A percentile compares a stretch with the other conserved stretches of the same genome.
phyloP scores from a whole-genome alignment of 2,888 invertebrate genomes.

The Stenotaenia linearis region DNA sequence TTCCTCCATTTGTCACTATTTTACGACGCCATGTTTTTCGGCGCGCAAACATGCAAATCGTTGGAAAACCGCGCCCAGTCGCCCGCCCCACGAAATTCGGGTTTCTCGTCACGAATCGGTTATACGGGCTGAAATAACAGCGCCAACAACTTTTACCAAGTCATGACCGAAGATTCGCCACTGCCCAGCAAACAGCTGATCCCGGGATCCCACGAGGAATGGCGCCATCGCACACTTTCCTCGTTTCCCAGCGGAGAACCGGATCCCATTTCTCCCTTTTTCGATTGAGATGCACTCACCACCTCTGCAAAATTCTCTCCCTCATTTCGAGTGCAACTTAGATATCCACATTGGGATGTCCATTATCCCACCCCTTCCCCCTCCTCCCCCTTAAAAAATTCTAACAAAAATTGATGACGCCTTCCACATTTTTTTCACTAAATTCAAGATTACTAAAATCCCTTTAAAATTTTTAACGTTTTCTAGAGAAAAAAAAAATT shows the following conservation, averaged over 20 bases:
- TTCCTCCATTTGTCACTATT: constrained; percentile 21
- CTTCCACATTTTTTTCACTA: not conserved
- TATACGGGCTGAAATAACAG: not conserved
- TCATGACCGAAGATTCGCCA: not conserved
- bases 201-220: not conserved
- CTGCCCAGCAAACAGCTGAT: not conserved
- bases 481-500: too few species aligned
- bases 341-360: constrained; percentile 1
- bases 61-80: not conserved
- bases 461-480: not conserved
- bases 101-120: constrained; percentile 2
- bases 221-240: not conserved
- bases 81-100: too few species aligned
- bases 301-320: not conserved
- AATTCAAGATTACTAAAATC: too few species aligned
- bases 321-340: constrained; percentile 19
- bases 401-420: not conserved
- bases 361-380: not conserved
- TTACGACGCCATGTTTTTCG: not conserved
- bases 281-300: not conserved
- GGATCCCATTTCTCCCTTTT: not conserved
- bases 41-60: not conserved
- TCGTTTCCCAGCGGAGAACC: not conserved
- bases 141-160: constrained; percentile 9
- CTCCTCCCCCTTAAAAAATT: not conserved